Evolutionary conservation across 2,797 vertebrate species (phyloP).

Genomic region (Micrastur ruficollis): DNA sequence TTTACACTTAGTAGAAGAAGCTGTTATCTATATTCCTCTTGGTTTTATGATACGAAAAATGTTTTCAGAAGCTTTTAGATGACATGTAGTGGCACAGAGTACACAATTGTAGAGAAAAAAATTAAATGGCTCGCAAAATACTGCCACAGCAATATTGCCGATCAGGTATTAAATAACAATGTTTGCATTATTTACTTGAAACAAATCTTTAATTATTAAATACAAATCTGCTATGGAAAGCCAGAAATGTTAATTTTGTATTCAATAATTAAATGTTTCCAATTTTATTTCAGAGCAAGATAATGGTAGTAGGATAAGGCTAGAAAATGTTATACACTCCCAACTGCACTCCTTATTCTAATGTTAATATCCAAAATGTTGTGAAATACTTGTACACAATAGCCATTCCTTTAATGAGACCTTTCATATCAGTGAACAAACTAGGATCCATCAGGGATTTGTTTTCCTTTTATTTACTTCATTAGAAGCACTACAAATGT

Average conservation of each 20-base stretch:
- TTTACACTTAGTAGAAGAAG: neutral
- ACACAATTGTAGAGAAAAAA: neutral
- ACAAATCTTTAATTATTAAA: conserved; percentile 10
- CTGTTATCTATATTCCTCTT: neutral
- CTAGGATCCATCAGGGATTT: neutral
- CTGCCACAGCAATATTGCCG: neutral
- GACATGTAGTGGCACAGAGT: neutral
- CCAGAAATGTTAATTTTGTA: neutral
- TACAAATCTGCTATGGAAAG: neutral
- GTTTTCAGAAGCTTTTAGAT: neutral
- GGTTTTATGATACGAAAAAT: neutral
- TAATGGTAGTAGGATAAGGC: neutral
- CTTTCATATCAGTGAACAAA: neutral
- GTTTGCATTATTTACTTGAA: neutral
- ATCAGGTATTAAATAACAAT: neutral
- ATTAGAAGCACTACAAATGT: neutral
- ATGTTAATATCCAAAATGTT: neutral
- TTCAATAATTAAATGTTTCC: neutral
- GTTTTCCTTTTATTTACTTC: conserved; percentile 40
- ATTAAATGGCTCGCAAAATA: neutral
- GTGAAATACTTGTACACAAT: neutral
- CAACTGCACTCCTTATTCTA: neutral
- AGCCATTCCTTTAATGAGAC: conserved; percentile 30
- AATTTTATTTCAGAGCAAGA: neutral
- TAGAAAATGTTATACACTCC: neutral